Evolutionary conservation across 2,113 vertebrate genomes (phyloP).

Genomic region (Lanius collurio): DNA sequence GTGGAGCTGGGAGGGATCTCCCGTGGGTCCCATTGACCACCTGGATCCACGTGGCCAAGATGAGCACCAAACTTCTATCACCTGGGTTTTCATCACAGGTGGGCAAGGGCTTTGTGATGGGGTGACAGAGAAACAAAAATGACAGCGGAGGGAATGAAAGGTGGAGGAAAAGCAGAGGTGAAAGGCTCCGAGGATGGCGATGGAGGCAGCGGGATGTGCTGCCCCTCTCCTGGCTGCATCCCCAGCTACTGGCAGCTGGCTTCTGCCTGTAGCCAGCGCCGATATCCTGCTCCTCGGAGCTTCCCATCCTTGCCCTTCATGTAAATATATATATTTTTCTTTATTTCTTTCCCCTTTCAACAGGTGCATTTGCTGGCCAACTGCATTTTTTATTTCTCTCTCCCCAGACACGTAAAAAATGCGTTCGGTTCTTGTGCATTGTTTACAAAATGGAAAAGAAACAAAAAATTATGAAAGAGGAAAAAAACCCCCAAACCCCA

Average conservation of each 20-base stretch:
- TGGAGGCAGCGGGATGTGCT: accelerated
- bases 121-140: not conserved
- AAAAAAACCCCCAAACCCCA: not conserved
- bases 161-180: not conserved
- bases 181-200: not conserved
- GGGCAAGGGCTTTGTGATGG: accelerated
- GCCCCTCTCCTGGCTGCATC: not conserved
- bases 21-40: accelerated
- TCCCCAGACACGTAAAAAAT: conserved; percentile 66
- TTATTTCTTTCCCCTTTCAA: conserved; percentile 40
- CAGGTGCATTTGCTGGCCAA: conserved; percentile 82
- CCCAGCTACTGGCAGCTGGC: conserved; percentile 54
- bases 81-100: accelerated
- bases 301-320: not conserved
- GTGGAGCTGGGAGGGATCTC: not conserved
- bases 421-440: conserved; percentile 74
- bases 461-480: conserved; percentile 62
- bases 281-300: not conserved
- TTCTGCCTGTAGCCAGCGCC: conserved; percentile 21
- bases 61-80: not conserved
- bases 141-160: not conserved
- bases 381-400: conserved; percentile 71
- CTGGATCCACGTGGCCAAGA: accelerated
- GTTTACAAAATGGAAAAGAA: conserved; percentile 80
- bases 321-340: conserved; percentile 3